phyloP scores from a whole-genome alignment of 2,113 vertebrate species.

The Eonycteris spelaea region DNA sequence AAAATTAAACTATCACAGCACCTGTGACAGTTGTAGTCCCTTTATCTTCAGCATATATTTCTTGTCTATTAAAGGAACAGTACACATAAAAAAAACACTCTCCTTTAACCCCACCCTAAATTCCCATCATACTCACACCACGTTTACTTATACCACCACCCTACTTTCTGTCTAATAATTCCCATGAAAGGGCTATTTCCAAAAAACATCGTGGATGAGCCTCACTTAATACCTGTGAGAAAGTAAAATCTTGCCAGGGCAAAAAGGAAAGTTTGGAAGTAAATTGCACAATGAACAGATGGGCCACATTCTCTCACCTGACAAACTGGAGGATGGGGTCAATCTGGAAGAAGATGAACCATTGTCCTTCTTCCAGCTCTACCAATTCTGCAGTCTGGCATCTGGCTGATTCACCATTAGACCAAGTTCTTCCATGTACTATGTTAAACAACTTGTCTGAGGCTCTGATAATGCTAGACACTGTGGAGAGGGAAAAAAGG shows the following conservation, averaged over 20 bases:
- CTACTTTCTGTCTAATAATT: not conserved
- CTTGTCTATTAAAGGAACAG: not conserved
- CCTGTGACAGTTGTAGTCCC: fast-evolving
- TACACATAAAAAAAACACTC: not conserved
- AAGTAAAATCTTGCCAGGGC: not conserved
- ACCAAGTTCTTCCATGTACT: not conserved
- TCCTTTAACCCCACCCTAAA: no score
- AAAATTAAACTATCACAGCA: not conserved
- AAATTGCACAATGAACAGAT: not conserved
- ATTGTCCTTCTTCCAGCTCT: fast-evolving
- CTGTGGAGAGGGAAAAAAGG: fast-evolving
- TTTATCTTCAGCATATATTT: not conserved
- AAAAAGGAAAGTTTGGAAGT: not conserved
- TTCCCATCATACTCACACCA: no score
- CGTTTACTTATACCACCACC: no score
- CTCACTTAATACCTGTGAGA: not conserved
- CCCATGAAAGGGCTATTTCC: not conserved
- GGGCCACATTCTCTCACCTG: not conserved
- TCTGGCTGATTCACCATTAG: fast-evolving
- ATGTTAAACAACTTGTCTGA: not conserved
- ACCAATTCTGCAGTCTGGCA: not conserved
- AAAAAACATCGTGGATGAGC: not conserved
- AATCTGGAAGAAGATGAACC: not conserved
- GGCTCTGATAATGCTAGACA: fast-evolving
- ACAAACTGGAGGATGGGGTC: fast-evolving